Conservation (phyloP, 2,113 vertebrate genomes). For the Anoplopoma fimbria region DNA sequence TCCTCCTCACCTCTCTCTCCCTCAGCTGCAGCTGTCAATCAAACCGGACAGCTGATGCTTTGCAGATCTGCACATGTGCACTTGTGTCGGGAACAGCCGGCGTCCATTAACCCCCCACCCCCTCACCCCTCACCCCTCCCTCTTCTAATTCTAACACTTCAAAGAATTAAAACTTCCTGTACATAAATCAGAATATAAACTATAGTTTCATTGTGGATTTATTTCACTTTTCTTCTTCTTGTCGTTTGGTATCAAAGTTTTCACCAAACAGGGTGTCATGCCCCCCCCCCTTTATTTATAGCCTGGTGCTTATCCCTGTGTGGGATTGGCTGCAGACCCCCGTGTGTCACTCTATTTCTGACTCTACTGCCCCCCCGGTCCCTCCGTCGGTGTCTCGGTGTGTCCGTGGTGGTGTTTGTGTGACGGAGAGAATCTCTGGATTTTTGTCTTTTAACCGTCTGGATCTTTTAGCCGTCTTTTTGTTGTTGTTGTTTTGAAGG, state of each 20-base stretch:
- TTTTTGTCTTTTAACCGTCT: conserved; percentile 21
- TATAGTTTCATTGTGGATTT: background rate
- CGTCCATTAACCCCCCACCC: background rate
- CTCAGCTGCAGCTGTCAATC: conserved; percentile 83
- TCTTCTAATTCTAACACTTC: background rate
- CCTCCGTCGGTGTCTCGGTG: conserved; percentile 34
- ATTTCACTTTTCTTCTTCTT: background rate
- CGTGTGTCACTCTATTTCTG: conserved; percentile 76
- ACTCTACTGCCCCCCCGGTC: conserved; percentile 57
- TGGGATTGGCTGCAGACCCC: conserved; percentile 2
- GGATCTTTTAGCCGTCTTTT: conserved; percentile 40
- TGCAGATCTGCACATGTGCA: conserved; percentile 56
- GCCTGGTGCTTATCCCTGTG: conserved; percentile 80
- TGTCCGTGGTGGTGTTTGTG: conserved; percentile 52
- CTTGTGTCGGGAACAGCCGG: background rate
- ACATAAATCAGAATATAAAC: background rate
- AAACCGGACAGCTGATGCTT: conserved; percentile 59
- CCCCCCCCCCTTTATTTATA: conserved; percentile 88
- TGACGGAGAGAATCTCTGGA: conserved; percentile 51
- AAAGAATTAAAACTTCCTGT: background rate
- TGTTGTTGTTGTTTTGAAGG: conserved; percentile 63
- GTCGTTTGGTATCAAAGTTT: background rate
- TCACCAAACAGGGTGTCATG: conserved; percentile 58
- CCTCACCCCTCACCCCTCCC: too few relatives aligned
- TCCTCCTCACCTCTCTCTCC: conserved; percentile 9